Percentiles rank a stretch among this genome's conserved stretches.
Evolutionary conservation across 2,797 vertebrate genomes (phyloP).

Genomic region (Liasis olivaceus): DNA sequence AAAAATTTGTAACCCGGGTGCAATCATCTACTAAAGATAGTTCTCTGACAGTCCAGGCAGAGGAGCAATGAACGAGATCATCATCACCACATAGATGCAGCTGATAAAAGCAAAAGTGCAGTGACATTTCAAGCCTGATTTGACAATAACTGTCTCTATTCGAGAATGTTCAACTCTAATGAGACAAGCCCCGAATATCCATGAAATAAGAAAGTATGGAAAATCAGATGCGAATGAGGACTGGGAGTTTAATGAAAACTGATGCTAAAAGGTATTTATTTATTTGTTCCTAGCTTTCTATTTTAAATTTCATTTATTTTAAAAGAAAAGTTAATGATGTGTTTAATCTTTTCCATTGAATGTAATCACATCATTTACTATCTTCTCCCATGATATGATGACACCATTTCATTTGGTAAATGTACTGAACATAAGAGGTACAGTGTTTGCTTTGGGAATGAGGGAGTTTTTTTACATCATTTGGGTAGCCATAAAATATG

Average conservation of each 20-base stretch:
- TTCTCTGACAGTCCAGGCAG: constrained; percentile 43
- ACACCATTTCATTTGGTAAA: not conserved
- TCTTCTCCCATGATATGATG: not conserved
- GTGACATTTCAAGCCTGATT: constrained; percentile 67
- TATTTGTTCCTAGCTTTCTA: constrained; percentile 12
- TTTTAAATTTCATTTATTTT: constrained; percentile 9
- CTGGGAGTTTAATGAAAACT: constrained; percentile 8
- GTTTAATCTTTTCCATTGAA: not conserved
- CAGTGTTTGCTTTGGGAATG: not conserved
- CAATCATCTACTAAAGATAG: constrained; percentile 43
- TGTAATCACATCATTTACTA: not conserved
- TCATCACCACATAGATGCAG: constrained; percentile 32
- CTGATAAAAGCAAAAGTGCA: constrained; percentile 61
- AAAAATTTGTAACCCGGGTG: constrained; percentile 30
- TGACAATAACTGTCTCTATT: constrained; percentile 50
- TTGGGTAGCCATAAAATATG: not conserved
- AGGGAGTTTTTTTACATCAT: not conserved
- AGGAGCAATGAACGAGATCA: constrained; percentile 56
- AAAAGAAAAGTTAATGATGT: not conserved
- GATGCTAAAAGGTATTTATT: constrained; percentile 5
- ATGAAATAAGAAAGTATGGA: constrained; percentile 31
- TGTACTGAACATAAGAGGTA: not conserved
- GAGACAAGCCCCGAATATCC: constrained; percentile 50
- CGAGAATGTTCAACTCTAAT: constrained; percentile 46
- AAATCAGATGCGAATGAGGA: constrained; percentile 14